A percentile compares a stretch with the other conserved stretches of the same genome.
These are phyloP conservation scores for Malurus melanocephalus DNA, from an alignment of 2,113 vertebrate genomes.

Conservation along the genomic window DNA sequence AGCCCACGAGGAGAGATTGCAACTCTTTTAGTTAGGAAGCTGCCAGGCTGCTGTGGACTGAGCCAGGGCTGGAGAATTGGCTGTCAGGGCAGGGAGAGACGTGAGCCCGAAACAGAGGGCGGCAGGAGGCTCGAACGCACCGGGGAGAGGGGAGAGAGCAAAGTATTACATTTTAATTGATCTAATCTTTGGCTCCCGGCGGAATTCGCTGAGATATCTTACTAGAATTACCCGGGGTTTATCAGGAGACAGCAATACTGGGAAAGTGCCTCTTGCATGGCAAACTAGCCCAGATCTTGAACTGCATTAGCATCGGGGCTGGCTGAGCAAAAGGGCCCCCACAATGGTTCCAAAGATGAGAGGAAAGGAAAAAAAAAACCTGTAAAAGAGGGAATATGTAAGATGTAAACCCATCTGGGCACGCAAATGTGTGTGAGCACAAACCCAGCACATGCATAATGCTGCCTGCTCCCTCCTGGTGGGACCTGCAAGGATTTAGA, in stretches of 20 bases:
- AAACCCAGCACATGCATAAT: not conserved
- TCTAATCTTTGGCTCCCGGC: slow-evolving; percentile 72
- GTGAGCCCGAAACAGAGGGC: slow-evolving; percentile 8
- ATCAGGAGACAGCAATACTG: slow-evolving; percentile 70
- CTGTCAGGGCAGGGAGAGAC: not conserved
- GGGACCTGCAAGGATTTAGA: not conserved
- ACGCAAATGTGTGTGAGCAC: not conserved
- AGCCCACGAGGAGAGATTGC: slow-evolving; percentile 35
- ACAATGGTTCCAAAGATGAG: slow-evolving; percentile 11
- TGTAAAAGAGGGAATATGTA: not conserved
- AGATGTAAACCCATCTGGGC: not conserved
- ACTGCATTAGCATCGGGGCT: slow-evolving; percentile 63
- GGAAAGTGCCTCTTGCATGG: slow-evolving; percentile 68
- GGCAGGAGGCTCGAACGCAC: slow-evolving; percentile 26
- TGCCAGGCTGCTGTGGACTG: slow-evolving; percentile 29
- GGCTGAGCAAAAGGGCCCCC: slow-evolving; percentile 34
- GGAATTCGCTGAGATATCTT: slow-evolving; percentile 68
- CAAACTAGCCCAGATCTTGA: slow-evolving; percentile 39
- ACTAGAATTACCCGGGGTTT: slow-evolving; percentile 72
- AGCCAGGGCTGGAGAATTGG: slow-evolving; percentile 34
- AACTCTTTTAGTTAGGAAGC: slow-evolving; percentile 48
- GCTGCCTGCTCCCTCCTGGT: not conserved
- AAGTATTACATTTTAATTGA: slow-evolving; percentile 75
- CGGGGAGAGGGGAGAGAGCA: slow-evolving; percentile 68
- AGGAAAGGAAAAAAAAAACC: not conserved